A percentile compares a stretch with the other conserved stretches of the same genome.
Evolutionary conservation across 2,113 vertebrate species (phyloP).

Genomic region (Spea multiplicata): DNA sequence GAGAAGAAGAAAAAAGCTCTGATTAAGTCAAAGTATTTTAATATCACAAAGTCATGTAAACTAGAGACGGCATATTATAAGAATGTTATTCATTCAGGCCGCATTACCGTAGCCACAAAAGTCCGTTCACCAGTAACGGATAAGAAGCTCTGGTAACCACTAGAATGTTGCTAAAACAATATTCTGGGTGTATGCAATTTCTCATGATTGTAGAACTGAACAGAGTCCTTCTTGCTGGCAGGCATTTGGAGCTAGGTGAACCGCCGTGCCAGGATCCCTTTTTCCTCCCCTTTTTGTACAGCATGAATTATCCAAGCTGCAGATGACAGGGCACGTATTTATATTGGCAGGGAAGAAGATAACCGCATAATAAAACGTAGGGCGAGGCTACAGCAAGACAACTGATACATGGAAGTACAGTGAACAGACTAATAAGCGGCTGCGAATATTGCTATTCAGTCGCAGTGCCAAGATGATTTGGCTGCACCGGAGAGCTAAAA

Average conservation of each 20-base stretch:
- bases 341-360: not conserved
- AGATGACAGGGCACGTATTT: not conserved
- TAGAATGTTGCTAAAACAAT: not conserved
- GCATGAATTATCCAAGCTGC: not conserved
- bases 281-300: not conserved
- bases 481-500: not conserved
- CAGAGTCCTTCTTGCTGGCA: not conserved
- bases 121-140: too few species aligned
- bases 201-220: not conserved
- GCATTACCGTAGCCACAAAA: too few species aligned
- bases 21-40: not conserved
- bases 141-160: too few species aligned
- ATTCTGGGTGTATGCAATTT: not conserved
- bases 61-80: not conserved
- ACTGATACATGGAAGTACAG: not conserved
- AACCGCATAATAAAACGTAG: not conserved
- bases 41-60: not conserved
- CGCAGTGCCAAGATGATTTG: not conserved
- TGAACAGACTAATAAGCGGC: not conserved
- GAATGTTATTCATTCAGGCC: too few species aligned
- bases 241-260: not conserved
- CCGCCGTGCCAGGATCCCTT: not conserved
- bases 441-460: not conserved
- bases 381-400: not conserved
- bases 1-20: slow-evolving; percentile 49